Conservation (phyloP, 2,888 invertebrate genomes). For the Laspeyria flexula region DNA sequence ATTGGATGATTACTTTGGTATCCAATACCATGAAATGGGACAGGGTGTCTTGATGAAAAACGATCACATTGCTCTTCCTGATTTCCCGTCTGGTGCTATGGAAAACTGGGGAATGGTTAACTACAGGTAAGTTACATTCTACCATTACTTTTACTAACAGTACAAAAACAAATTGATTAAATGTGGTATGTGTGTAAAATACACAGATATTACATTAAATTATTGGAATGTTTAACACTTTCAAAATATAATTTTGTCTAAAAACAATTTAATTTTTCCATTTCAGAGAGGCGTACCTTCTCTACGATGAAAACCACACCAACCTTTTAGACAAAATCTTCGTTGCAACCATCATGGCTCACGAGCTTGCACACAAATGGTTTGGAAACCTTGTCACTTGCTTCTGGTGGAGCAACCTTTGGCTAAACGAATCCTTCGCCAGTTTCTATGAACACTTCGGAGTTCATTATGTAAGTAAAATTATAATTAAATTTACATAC, state of each 20-base stretch:
- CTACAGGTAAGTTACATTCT: slow-evolving; percentile 83
- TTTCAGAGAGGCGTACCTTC: slow-evolving; percentile 75
- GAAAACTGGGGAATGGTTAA: slow-evolving; percentile 95
- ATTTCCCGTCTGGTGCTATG: slow-evolving; percentile 93
- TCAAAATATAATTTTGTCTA: too few relatives aligned
- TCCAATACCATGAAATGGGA: slow-evolving; percentile 84
- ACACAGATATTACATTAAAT: too few relatives aligned
- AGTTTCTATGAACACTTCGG: slow-evolving; percentile 90
- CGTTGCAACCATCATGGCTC: slow-evolving; percentile 88
- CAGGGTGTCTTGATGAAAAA: slow-evolving; percentile 78
- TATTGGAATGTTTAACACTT: too few relatives aligned
- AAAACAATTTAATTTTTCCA: too few relatives aligned
- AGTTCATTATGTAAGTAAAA: slow-evolving; percentile 77
- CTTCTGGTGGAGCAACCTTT: slow-evolving; percentile 91
- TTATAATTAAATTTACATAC: too few relatives aligned
- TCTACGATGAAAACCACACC: slow-evolving; percentile 76
- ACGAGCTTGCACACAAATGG: slow-evolving; percentile 94
- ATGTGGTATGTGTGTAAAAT: too few relatives aligned
- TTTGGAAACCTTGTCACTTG: slow-evolving; percentile 93
- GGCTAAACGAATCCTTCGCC: slow-evolving; percentile 91
- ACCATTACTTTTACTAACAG: too few relatives aligned
- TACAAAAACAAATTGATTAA: too few relatives aligned
- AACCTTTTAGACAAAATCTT: slow-evolving; percentile 77
- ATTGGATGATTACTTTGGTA: slow-evolving; percentile 86
- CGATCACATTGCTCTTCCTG: slow-evolving; percentile 92